These are phyloP conservation scores for Oncopodura yosiiana DNA, from an alignment of 1,140 invertebrate genomes.

Conservation along the genomic window DNA sequence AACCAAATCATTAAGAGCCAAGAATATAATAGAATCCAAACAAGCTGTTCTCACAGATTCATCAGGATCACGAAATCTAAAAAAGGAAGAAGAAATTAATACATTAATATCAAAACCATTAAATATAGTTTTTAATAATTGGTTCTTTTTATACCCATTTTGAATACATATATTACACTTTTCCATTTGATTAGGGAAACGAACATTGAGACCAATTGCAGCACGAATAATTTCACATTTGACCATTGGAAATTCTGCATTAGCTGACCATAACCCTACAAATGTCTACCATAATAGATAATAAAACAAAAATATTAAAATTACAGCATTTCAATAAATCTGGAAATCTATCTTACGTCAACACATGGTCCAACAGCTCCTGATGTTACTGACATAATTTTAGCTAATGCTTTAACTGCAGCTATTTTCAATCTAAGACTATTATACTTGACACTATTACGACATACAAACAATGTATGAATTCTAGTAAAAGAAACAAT, in stretches of 20 bases:
- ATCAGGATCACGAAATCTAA: conserved; percentile 8
- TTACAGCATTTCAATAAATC: not conserved
- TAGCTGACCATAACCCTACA: conserved; percentile 17
- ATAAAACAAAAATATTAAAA: conserved; percentile 3
- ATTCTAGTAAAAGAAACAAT: not conserved
- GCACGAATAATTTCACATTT: conserved; percentile 25
- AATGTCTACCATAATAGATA: conserved; percentile 13
- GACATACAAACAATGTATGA: conserved; percentile 5
- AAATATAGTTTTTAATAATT: no score
- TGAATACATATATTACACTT: conserved; percentile 15
- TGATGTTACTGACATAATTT: conserved; percentile 22
- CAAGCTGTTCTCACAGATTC: conserved; percentile 8
- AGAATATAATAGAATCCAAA: conserved; percentile 28
- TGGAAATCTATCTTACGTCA: not conserved
- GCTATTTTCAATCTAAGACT: conserved; percentile 22
- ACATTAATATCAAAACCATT: no score
- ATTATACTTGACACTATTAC: not conserved
- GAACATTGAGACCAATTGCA: conserved; percentile 17
- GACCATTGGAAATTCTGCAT: conserved; percentile 5
- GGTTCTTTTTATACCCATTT: not conserved
- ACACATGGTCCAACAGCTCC: not conserved
- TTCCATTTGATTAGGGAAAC: conserved; percentile 33
- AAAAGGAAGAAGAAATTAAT: not conserved
- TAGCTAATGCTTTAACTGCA: conserved; percentile 15
- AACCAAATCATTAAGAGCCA: conserved; percentile 24